Evolutionary conservation across 2,113 vertebrate genomes (phyloP), one percentile per base, ranked within the genome.

Genomic region (cattle (Bos taurus)): DNA sequence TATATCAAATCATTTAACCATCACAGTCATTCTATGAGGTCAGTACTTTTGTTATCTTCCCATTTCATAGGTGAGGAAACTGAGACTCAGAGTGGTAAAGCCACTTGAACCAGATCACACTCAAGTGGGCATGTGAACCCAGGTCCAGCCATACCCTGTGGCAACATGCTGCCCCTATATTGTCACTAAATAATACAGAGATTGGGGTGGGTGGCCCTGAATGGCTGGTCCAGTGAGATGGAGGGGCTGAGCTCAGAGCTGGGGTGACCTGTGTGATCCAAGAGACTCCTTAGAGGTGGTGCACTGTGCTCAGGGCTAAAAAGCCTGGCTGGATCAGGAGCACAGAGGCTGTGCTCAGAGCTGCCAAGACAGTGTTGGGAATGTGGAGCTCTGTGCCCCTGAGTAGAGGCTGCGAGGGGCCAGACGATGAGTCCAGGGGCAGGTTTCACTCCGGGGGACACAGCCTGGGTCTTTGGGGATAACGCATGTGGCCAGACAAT

Each of bases 321-420:
- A 6, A 30, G 8, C n/a, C 16, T 30, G 64, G 25, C n/a, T 62
- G 56, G 52, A 25, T 12, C 52, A 33, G 46, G 52, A 15, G 14
- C 3, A 4, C 23, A 54, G n/a, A 23, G 30, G 0, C 30, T 16
- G 30, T 64, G 60, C 6, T 64, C 60, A 33, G 60, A 64, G 60
- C 30, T 23, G 16, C 26, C 50, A 77, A 77, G 60, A 77, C 12
- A 33, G 54, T 40, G 25, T 3, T 54, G 71, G 74, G 81, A 62
- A 77, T 3, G 2, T 15, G 5, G 60, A 46, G 36, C 46, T 52
- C 52, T 0, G 0, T 17, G 43, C 25, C 60, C 11, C n/a, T 26
- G n/a, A 82, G 43, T 33, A 54, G 67, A 81, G 81, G 52, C 7
- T 2, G 9, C 0, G 1, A 46, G 15, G 1, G n/a, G 7, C 52